Evolutionary conservation across 2,113 vertebrate genomes (phyloP).

Genomic region (Sorex araneus): DNA sequence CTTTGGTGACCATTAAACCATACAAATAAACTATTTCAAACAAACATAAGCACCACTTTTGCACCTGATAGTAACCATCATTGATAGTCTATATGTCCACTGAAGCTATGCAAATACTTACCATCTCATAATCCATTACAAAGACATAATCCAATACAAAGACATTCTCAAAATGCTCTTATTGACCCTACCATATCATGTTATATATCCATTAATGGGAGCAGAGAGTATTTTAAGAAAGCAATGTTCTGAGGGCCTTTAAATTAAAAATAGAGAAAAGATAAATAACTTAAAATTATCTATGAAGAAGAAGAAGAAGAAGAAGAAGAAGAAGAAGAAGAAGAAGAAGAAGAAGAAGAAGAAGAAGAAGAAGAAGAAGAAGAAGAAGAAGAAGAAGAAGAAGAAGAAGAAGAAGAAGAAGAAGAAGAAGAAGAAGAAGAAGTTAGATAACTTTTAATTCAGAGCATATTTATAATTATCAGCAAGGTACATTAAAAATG

Average conservation of each 20-base stretch:
- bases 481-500: not conserved
- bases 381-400: too few relatives aligned
- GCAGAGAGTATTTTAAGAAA: not conserved
- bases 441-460: conserved; percentile 11
- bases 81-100: not conserved
- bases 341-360: too few relatives aligned
- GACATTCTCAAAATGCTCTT: not conserved
- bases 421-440: too few relatives aligned
- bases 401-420: too few relatives aligned
- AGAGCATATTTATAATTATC: not conserved
- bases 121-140: not conserved
- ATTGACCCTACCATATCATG: not conserved
- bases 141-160: not conserved
- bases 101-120: not conserved
- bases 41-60: not conserved
- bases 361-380: too few relatives aligned
- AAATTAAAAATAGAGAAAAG: not conserved
- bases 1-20: not conserved
- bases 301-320: too few relatives aligned
- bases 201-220: not conserved
- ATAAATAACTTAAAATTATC: not conserved
- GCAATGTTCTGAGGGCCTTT: not conserved
- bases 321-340: too few relatives aligned
- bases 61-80: not conserved
- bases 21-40: not conserved